Conservation (phyloP, 2,888 invertebrate genomes). For the Tigriopus californicus region DNA sequence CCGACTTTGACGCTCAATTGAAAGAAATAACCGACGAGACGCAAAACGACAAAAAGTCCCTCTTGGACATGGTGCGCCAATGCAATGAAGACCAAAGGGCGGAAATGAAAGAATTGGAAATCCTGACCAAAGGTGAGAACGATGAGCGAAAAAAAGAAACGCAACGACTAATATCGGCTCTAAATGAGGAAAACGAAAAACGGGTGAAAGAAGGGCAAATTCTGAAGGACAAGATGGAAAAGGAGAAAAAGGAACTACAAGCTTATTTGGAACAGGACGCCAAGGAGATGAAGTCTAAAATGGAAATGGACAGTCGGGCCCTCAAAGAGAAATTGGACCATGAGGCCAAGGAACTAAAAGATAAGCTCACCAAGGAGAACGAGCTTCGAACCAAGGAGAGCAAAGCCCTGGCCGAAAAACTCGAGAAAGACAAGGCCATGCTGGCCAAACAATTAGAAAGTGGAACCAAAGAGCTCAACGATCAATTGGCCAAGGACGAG, state of each 20-base stretch:
- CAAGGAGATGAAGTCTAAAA: constrained; percentile 10
- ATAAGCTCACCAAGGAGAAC: constrained; percentile 11
- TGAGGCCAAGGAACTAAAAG: constrained; percentile 7
- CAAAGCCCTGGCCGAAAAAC: background rate
- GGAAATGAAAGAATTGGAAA: constrained; percentile 3
- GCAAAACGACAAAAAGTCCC: background rate
- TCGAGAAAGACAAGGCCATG: constrained; percentile 1
- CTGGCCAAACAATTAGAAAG: background rate
- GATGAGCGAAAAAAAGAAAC: background rate
- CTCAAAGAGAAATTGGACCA: constrained; percentile 13
- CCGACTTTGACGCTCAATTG: background rate
- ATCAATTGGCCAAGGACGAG: constrained; percentile 10
- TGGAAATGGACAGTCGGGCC: background rate
- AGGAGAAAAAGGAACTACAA: constrained; percentile 14
- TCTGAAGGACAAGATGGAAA: constrained; percentile 14
- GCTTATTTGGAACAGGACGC: constrained; percentile 12
- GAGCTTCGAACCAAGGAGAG: background rate
- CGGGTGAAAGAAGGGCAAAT: constrained; percentile 4
- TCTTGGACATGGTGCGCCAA: background rate
- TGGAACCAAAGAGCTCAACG: background rate
- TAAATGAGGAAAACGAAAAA: constrained; percentile 12
- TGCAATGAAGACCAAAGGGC: background rate
- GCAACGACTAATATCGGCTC: background rate
- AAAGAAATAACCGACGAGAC: background rate
- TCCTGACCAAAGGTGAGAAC: background rate